Percentiles rank a stretch among this genome's conserved stretches.
Conservation (phyloP, 2,797 vertebrate species). For the Coluber constrictor region DNA sequence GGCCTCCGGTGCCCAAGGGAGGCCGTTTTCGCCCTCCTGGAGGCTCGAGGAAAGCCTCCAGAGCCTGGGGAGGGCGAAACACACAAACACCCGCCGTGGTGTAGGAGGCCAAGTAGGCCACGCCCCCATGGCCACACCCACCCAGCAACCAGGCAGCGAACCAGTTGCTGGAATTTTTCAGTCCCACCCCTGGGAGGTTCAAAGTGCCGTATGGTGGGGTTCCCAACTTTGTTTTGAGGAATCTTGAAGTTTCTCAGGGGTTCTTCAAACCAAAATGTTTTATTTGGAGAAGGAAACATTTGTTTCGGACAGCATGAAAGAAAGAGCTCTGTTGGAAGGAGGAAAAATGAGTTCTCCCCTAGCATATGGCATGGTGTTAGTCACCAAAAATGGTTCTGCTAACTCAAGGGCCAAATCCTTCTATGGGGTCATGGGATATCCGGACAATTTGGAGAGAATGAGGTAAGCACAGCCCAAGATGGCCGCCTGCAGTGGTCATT, state of each 20-base stretch:
- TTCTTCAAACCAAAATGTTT: not conserved
- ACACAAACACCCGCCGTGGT: too few species aligned
- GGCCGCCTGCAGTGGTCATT: not conserved
- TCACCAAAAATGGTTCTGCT: not conserved
- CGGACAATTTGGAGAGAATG: not conserved
- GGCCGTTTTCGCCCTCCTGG: too few species aligned
- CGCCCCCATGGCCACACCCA: too few species aligned
- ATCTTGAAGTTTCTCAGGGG: not conserved
- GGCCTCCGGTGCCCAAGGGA: too few species aligned
- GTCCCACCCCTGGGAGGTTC: too few species aligned
- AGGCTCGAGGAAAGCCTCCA: too few species aligned
- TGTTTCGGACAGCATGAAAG: not conserved
- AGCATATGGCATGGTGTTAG: not conserved
- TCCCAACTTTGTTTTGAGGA: too few species aligned
- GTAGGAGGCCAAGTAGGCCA: too few species aligned
- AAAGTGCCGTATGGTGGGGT: not conserved
- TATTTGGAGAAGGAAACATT: not conserved
- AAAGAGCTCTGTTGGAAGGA: not conserved
- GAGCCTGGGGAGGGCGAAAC: too few species aligned
- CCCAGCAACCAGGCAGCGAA: too few species aligned
- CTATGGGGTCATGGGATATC: not conserved
- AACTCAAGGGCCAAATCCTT: not conserved
- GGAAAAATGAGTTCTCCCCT: not conserved
- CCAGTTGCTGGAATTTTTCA: too few species aligned
- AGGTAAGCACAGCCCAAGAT: not conserved